phyloP scores from a whole-genome alignment of 2,888 invertebrate species.

The Pammene fasciana region DNA sequence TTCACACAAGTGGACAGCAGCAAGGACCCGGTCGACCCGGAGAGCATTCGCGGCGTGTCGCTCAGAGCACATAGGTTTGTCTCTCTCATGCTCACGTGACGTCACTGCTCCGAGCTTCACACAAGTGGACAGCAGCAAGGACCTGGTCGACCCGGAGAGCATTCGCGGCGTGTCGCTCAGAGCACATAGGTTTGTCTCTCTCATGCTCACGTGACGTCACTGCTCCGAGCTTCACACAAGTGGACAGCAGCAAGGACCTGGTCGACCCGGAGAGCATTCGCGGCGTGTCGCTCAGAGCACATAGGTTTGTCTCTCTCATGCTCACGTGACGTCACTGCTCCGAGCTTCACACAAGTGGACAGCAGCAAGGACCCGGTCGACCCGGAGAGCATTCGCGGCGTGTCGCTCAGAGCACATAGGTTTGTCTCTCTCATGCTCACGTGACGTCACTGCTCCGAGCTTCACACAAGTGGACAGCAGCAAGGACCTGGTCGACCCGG shows the following conservation, averaged over 20 bases:
- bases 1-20: slow-evolving; percentile 68
- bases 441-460: slow-evolving; percentile 89
- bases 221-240: no score
- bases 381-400: no score
- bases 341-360: no score
- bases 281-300: no score
- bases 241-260: background rate
- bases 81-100: slow-evolving; percentile 43
- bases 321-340: no score
- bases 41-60: slow-evolving; percentile 72
- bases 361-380: no score
- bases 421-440: slow-evolving; percentile 44
- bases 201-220: no score
- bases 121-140: slow-evolving; percentile 59
- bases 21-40: slow-evolving; percentile 67
- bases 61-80: slow-evolving; percentile 74
- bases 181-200: slow-evolving; percentile 68
- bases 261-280: no score
- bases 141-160: slow-evolving; percentile 57
- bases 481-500: slow-evolving; percentile 67
- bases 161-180: slow-evolving; percentile 74
- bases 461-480: slow-evolving; percentile 68
- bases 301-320: no score
- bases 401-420: no score
- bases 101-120: slow-evolving; percentile 43